phyloP scores from a whole-genome alignment of 2,113 vertebrate species.

The Misgurnus mizolepis region DNA sequence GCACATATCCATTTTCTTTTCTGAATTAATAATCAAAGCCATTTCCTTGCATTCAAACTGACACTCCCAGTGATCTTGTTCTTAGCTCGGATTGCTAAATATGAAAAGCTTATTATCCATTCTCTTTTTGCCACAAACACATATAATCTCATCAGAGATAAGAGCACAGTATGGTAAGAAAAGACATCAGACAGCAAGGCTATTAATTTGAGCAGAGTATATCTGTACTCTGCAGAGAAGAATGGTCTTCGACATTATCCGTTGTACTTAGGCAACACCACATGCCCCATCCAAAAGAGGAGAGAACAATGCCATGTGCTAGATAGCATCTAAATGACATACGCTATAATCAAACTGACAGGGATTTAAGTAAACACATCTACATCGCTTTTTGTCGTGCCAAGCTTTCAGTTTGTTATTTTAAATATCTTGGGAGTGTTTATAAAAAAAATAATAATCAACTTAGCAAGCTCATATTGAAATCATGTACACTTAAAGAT shows the following conservation, averaged over 20 bases:
- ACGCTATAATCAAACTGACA: conserved; percentile 63
- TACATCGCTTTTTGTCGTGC: conserved; percentile 57
- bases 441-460: neutral
- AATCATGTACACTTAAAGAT: neutral
- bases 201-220: conserved; percentile 53
- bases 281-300: conserved; percentile 53
- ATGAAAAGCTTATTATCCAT: conserved; percentile 73
- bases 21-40: conserved; percentile 74
- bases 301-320: conserved; percentile 50
- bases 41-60: conserved; percentile 57
- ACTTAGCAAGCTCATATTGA: neutral
- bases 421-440: conserved; percentile 39
- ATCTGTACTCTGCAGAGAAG: conserved; percentile 53
- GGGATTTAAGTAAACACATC: conserved; percentile 63
- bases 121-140: conserved; percentile 63
- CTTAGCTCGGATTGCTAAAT: conserved; percentile 67
- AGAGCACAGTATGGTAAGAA: conserved; percentile 64
- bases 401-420: conserved; percentile 60
- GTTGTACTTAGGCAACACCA: conserved; percentile 52
- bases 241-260: conserved; percentile 60
- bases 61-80: conserved; percentile 57
- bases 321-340: conserved; percentile 51
- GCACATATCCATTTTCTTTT: conserved; percentile 61
- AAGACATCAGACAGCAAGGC: conserved; percentile 58
- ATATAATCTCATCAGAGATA: conserved; percentile 53